These are phyloP conservation scores for Desmodus rotundus DNA, from an alignment of 2,113 vertebrate genomes.

Conservation along the genomic window DNA sequence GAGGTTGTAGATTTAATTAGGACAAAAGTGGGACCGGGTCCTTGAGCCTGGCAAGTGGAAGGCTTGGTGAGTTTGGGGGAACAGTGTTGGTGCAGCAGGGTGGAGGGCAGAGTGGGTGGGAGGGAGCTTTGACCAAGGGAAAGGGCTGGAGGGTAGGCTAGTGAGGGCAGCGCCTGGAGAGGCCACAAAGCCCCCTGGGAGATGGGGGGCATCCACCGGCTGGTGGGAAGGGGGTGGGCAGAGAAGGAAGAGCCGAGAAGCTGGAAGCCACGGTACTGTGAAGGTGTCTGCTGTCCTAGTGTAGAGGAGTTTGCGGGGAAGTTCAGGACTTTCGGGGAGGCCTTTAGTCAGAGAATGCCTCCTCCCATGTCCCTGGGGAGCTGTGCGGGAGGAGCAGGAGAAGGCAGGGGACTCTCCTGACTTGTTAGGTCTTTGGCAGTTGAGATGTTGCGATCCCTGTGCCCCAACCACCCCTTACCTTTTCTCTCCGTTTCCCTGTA, in stretches of 20 bases:
- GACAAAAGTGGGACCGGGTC: background rate
- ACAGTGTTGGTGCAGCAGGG: background rate
- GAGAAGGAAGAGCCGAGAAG: background rate
- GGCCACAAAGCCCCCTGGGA: background rate
- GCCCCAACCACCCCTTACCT: background rate
- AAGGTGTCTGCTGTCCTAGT: background rate
- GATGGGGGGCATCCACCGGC: background rate
- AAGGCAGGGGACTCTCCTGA: fast-evolving
- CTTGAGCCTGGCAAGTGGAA: background rate
- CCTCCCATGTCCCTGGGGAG: background rate
- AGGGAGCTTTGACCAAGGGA: background rate
- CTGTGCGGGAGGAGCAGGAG: background rate
- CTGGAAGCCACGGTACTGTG: background rate
- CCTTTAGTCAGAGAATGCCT: background rate
- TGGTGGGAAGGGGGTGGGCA: background rate
- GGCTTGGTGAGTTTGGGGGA: background rate
- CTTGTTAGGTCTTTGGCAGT: background rate
- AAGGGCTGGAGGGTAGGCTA: background rate
- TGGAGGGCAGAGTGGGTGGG: background rate
- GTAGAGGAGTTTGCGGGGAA: background rate
- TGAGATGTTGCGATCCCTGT: background rate
- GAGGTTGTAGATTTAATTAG: background rate
- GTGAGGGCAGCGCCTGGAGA: background rate
- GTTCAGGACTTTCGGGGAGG: fast-evolving
- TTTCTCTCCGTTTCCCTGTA: conserved; percentile 69